phyloP scores from a whole-genome alignment of 1,140 invertebrate species.

The Drosophila pectinifera region DNA sequence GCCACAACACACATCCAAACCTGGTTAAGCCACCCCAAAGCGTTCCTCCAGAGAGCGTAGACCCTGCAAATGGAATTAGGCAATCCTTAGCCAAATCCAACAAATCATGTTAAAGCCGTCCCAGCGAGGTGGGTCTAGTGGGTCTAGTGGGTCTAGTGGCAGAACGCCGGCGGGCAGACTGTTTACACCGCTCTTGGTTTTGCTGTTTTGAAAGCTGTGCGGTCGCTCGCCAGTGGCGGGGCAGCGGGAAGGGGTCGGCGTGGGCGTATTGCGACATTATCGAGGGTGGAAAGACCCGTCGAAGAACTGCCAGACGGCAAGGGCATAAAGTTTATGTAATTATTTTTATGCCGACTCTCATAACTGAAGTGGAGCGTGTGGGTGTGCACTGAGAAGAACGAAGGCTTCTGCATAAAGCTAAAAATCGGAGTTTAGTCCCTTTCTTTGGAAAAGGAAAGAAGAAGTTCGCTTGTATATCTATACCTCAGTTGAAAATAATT shows the following conservation, averaged over 20 bases:
- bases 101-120: constrained; percentile 83
- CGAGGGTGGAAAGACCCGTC: constrained; percentile 74
- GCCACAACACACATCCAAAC: neutral
- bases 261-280: constrained; percentile 69
- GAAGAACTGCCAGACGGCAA: constrained; percentile 70
- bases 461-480: too few species aligned
- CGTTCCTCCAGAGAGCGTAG: constrained; percentile 2
- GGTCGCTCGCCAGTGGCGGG: constrained; percentile 39
- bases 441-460: too few species aligned
- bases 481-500: too few species aligned
- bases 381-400: constrained; percentile 18
- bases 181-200: constrained; percentile 74
- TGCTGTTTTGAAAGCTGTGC: constrained; percentile 78
- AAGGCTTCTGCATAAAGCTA: too few species aligned
- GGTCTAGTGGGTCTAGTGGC: constrained; percentile 16
- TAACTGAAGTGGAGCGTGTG: constrained; percentile 38
- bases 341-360: constrained; percentile 80
- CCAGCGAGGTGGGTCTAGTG: constrained; percentile 42
- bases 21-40: constrained; percentile 44
- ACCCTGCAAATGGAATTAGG: constrained; percentile 78
- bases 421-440: too few species aligned
- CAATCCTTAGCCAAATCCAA: constrained; percentile 80
- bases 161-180: constrained; percentile 50
- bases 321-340: constrained; percentile 80
- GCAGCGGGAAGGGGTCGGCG: constrained; percentile 24